Evolutionary conservation across 2,113 vertebrate genomes (phyloP), one percentile per base, ranked within the genome.

Genomic region (Paratilapia polleni): DNA sequence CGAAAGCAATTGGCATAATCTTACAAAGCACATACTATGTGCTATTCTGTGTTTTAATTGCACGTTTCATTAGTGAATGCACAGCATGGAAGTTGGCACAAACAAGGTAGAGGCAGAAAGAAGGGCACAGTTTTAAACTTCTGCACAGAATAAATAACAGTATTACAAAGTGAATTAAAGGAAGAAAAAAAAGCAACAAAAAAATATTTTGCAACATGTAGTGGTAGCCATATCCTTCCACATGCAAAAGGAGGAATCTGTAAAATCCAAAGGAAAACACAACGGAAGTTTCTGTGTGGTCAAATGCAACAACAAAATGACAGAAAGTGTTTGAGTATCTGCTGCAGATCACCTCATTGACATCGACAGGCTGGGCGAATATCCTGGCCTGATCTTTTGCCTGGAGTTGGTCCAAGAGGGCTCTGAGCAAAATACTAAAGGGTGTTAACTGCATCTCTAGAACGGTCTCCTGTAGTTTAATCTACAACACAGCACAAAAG

Each of bases 401-500:
- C 87, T 99, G 97, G 38, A 99, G 95, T 88, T 99, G 98, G 73
- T 98, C 97, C 91, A 99, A 92, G 24, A 99, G 96, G 0, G 96
- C 96, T 63, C 97, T 93, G 43, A 99, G 94, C 56, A 99, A 94
- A 89, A 98, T 97, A 15, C 95, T 98, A 84, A 99, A 97, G 0
- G 98, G 98, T n/a, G 97, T 98, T 82, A 99, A 92, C 90, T 97
- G 97, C 92, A 99, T 95, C 94, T 99, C 98, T 83, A 99, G 93
- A 38, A 98, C 95, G 36, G 96, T 96, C 93, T 99, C 97, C 85
- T 99, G 98, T 74, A 98, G 94, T 93, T 97, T 99, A 47, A 99
- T 96, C 98, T 99, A 80, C 8, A 76, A 86, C 11, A 78, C 17
- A 81, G 15, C 43, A 77, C 19, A 66, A 52, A 61, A 24, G 10